A percentile compares a stretch with the other conserved stretches of the same genome.
Evolutionary conservation across 2,888 invertebrate species (phyloP).

Genomic region (Sepiola atlantica): DNA sequence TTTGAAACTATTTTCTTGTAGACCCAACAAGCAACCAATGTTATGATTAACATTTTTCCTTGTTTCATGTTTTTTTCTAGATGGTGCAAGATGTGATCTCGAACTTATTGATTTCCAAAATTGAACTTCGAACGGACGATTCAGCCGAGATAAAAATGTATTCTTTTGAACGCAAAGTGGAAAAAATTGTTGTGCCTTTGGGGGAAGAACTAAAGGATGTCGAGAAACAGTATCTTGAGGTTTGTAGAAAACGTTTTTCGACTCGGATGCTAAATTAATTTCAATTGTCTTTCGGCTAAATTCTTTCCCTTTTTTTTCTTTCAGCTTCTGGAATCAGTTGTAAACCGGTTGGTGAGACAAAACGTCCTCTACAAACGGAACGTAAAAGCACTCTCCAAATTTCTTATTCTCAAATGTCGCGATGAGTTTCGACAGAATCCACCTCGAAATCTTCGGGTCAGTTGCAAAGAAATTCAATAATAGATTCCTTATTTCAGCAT

Average conservation of each 20-base stretch:
- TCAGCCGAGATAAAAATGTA: conserved; percentile 89
- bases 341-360: conserved; percentile 70
- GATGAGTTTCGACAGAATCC: conserved; percentile 76
- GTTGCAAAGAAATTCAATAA: neutral
- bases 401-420: conserved; percentile 76
- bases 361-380: conserved; percentile 73
- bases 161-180: conserved; percentile 85
- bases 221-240: conserved; percentile 67
- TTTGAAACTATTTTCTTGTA: too few relatives aligned
- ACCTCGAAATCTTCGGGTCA: conserved; percentile 68
- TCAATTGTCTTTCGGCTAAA: too few relatives aligned
- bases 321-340: conserved; percentile 73
- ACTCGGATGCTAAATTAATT: too few relatives aligned
- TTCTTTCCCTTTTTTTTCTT: conserved; percentile 44
- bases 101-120: conserved; percentile 88
- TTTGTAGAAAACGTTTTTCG: conserved; percentile 52
- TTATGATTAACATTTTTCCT: too few relatives aligned
- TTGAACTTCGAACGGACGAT: conserved; percentile 90
- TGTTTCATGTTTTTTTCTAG: conserved; percentile 58
- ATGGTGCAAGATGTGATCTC: conserved; percentile 82
- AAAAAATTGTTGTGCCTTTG: conserved; percentile 84
- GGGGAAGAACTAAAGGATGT: conserved; percentile 73
- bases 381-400: conserved; percentile 75
- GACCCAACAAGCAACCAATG: too few relatives aligned
- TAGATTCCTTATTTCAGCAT: too few relatives aligned